Percentiles rank a stretch among this genome's conserved stretches.
These are phyloP conservation scores for Margarornis squamiger DNA, from an alignment of 2,797 vertebrate genomes.

Conservation along the genomic window DNA sequence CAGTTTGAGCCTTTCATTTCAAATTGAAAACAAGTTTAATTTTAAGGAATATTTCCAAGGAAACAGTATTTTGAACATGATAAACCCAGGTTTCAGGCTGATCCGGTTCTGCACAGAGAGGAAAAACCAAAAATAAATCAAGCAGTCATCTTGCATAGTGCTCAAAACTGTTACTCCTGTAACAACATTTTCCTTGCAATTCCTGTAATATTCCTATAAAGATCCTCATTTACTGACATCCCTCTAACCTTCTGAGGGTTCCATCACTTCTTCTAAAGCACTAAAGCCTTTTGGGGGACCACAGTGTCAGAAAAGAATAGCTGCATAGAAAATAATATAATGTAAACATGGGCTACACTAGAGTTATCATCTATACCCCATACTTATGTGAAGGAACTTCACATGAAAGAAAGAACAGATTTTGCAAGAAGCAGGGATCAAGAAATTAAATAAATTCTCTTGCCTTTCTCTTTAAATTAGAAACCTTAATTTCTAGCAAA, in stretches of 20 bases:
- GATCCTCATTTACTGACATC: neutral
- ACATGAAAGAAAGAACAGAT: neutral
- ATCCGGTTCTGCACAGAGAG: neutral
- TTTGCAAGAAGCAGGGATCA: neutral
- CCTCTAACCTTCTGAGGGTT: neutral
- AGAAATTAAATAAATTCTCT: neutral
- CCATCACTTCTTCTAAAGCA: neutral
- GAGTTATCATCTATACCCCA: neutral
- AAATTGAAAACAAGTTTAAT: slow-evolving; percentile 48
- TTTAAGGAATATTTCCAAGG: slow-evolving; percentile 51
- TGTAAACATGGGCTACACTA: neutral
- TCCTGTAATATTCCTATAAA: neutral
- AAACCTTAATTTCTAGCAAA: neutral
- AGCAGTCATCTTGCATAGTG: neutral
- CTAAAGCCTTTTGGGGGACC: neutral
- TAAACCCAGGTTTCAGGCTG: slow-evolving; percentile 12
- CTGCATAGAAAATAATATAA: neutral
- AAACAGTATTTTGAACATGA: slow-evolving; percentile 38
- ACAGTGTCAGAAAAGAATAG: neutral
- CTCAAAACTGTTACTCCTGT: neutral
- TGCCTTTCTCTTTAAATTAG: neutral
- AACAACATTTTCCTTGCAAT: neutral
- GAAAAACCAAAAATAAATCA: neutral
- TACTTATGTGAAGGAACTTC: neutral
- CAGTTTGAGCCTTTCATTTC: slow-evolving; percentile 12